Evolutionary conservation across 2,888 invertebrate species (phyloP).

Genomic region (Aphidius colemani): DNA sequence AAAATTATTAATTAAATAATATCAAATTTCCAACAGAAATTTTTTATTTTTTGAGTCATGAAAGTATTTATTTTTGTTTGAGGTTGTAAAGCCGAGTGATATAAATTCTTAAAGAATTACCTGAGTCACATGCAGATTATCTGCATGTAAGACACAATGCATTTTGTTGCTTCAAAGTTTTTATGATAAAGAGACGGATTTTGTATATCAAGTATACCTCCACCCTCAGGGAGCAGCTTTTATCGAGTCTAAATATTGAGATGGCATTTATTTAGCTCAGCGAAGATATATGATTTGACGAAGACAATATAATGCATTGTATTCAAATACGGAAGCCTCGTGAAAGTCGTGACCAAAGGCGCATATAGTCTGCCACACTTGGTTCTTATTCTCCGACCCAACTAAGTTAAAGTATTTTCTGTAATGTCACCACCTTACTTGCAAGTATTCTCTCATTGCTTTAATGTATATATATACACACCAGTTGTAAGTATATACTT

Average conservation of each 20-base stretch:
- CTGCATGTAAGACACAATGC: too few relatives aligned
- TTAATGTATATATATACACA: constrained; percentile 24
- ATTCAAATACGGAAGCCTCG: constrained; percentile 59
- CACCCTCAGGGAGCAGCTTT: constrained; percentile 29
- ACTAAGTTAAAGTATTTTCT: constrained; percentile 13
- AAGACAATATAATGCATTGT: constrained; percentile 61
- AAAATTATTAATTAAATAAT: too few relatives aligned
- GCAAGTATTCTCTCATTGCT: constrained; percentile 31
- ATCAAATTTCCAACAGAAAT: too few relatives aligned
- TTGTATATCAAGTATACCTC: constrained; percentile 7
- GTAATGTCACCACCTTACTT: constrained; percentile 21
- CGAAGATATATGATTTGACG: constrained; percentile 60
- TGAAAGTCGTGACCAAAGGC: constrained; percentile 59
- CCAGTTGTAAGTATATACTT: constrained; percentile 16
- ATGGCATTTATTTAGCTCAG: constrained; percentile 58
- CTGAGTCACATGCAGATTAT: too few relatives aligned
- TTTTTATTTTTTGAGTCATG: too few relatives aligned
- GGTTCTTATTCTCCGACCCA: constrained; percentile 37
- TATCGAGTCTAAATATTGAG: constrained; percentile 59
- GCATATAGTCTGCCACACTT: constrained; percentile 41
- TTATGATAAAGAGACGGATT: neutral
- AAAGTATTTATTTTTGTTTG: too few relatives aligned
- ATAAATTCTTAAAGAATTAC: too few relatives aligned
- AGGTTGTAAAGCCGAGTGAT: too few relatives aligned
- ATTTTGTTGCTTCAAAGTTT: too few relatives aligned